phyloP scores from a whole-genome alignment of 1,140 invertebrate genomes.

The Orussus abietinus region DNA sequence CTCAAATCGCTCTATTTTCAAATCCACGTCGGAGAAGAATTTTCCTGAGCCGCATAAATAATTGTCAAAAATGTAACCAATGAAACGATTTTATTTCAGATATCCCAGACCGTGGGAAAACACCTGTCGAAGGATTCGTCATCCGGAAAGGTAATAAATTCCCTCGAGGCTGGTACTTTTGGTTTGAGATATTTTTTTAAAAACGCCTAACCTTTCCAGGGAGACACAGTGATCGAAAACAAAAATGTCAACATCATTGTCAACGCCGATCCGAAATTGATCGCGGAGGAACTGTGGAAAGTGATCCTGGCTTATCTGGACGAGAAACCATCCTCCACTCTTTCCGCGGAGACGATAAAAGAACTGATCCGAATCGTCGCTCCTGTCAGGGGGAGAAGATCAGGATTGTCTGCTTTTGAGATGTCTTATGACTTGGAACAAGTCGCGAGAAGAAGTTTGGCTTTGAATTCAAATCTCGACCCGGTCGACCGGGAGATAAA shows the following conservation, averaged over 20 bases:
- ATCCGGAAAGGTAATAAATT: no score
- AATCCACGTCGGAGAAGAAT: no score
- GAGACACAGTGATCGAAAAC: slow-evolving; percentile 20
- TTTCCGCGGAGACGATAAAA: background rate
- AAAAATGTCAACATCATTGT: slow-evolving; percentile 31
- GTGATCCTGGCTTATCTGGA: slow-evolving; percentile 22
- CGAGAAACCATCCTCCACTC: slow-evolving; percentile 1
- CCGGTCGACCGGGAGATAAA: slow-evolving; percentile 22
- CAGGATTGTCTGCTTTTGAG: slow-evolving; percentile 11
- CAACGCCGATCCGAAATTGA: slow-evolving; percentile 22
- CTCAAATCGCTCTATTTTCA: no score
- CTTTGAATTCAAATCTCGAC: slow-evolving; percentile 1
- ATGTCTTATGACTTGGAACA: slow-evolving; percentile 21
- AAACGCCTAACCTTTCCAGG: no score
- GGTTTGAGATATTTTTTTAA: no score
- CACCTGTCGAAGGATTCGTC: no score
- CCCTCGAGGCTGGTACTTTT: no score
- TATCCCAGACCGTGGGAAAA: no score
- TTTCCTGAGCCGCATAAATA: no score
- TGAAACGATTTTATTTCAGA: no score
- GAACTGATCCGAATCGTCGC: slow-evolving; percentile 17
- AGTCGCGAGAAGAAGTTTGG: slow-evolving; percentile 19
- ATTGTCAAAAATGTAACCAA: no score
- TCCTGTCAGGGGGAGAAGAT: slow-evolving; percentile 15
- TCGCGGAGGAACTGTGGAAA: slow-evolving; percentile 29